Evolutionary conservation across 2,113 vertebrate genomes (phyloP), one percentile per base, ranked within the genome.

Genomic region (Pao palembangensis): DNA sequence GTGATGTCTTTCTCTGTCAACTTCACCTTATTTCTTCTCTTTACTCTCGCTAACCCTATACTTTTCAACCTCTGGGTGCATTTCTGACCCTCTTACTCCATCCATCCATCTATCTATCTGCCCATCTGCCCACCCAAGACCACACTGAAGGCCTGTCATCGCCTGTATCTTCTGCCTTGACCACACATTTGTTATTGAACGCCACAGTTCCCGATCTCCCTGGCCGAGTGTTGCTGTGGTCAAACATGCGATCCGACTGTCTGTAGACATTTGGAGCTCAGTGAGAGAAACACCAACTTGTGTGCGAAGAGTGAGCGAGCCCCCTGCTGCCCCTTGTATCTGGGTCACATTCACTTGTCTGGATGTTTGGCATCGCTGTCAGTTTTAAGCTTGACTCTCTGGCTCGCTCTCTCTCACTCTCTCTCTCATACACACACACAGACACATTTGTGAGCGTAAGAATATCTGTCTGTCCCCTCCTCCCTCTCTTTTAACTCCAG

Each of bases 331-430:
- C 46, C n/a, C 19, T 38, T 47, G 52, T 85, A 84, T 85, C 58
- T 82, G 75, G 84, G 84, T 85, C 83, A 85, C 69, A 71, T 75
- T 71, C 67, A 73, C 81, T 73, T 64, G 73, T 84, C 69, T 78
- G 70, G 57, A 61, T 74, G 61, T 51, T 66, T 78, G 64, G 69
- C 71, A 51, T 73, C 25, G 64, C 76, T 79, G 81, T 83, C 80
- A 76, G 57, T 83, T 76, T 49, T 48, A 71, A 73, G 60, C 47
- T 3, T 61, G 66, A 61, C 57, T 59, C 68, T 28, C 6, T 5
- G 2, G 2, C 25, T 28, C 25, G 2, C 25, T 28, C 25, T 28
- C 3, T 28, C 25, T 23, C 21, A 2, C 21, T 23, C 21, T 23
- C 21, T 23, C 21, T 23, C 28, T 7, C 28, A 38, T 3, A 38